Base-by-base conservation (phyloP, 1,140 invertebrate species). In the Hormaphis cornu region DNA sequence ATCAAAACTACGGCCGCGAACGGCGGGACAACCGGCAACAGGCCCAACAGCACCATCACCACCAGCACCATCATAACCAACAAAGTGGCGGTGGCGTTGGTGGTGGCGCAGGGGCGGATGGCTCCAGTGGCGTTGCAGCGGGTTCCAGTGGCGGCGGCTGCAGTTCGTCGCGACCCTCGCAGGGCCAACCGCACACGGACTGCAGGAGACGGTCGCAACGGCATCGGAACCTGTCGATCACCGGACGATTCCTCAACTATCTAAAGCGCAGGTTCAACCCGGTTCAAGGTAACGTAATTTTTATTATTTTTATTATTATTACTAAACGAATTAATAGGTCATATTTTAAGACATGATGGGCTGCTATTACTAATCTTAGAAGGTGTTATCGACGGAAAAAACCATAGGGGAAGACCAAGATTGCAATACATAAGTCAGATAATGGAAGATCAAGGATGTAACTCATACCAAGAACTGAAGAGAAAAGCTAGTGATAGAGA, bases 1-100 rank as follows among this genome's bases (percentile, higher is more conserved):
- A 73, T 52, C 74, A 74, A 48, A 74, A 72, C 40, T 74, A 74
- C 44, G 72, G 72, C 12, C 72, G 50, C 5, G 59, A 61, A 33
- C 53, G 70, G 5, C 70, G 46, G n/a, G 70, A 70, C 2, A 46
- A 46, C 4, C 70, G 70, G 0, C 56, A 52, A 10, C 53, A 59
- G 35, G 4, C 70, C 7, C 59, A 59, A n/a, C 30, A 42, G n/a
- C 70, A 71, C 8, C 69, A 70, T 6, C 58, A 44, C 16, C 40
- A 44, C 40, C 59, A 46, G 1, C 35, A 66, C 18, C 61, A 66
- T 22, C 54, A 58, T 16, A 16, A 14, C 4, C 54, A 58, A 1
- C 52, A 53, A 8, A 14, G 35, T 8, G 33, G 54, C 6, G 20
- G 30, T n/a, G 6, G 18, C 12, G 33, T 20, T 16, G 20, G 54